phyloP scores from a whole-genome alignment of 2,888 invertebrate species.

The Temnothorax rugatulus region DNA sequence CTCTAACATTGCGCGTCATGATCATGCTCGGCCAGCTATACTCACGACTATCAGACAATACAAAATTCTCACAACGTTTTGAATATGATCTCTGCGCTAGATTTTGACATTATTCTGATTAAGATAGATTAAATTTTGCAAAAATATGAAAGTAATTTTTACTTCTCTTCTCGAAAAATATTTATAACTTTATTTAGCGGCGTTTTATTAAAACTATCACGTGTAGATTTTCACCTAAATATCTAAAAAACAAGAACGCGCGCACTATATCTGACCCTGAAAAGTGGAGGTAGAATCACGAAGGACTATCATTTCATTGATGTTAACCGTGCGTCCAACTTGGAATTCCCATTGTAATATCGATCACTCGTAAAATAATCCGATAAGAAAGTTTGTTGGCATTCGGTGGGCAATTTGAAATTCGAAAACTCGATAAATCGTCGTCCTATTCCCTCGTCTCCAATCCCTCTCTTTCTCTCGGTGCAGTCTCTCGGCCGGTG shows the following conservation, averaged over 20 bases:
- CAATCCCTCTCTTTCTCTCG: conserved; percentile 63
- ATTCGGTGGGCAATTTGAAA: conserved; percentile 58
- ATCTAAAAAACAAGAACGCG: background rate
- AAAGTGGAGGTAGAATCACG: background rate
- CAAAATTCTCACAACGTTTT: conserved; percentile 4
- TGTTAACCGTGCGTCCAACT: conserved; percentile 20
- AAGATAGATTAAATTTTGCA: background rate
- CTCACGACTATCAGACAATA: background rate
- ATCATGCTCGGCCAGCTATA: background rate
- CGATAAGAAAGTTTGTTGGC: conserved; percentile 54
- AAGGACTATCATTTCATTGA: conserved; percentile 25
- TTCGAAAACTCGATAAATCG: conserved; percentile 71
- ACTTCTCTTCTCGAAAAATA: background rate
- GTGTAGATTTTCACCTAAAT: background rate
- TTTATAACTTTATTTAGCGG: background rate
- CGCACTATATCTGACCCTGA: conserved; percentile 1
- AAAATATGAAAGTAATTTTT: background rate
- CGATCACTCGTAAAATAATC: conserved; percentile 52
- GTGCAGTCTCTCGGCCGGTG: conserved; percentile 65
- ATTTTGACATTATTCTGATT: background rate
- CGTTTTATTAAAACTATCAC: conserved; percentile 10
- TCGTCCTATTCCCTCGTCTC: conserved; percentile 67
- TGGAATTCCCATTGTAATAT: conserved; percentile 40
- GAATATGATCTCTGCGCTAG: background rate
- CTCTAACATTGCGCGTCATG: background rate